A percentile compares a stretch with the other conserved stretches of the same genome.
Conservation (phyloP, 2,797 vertebrate species). For the Adelosebastes latens region DNA sequence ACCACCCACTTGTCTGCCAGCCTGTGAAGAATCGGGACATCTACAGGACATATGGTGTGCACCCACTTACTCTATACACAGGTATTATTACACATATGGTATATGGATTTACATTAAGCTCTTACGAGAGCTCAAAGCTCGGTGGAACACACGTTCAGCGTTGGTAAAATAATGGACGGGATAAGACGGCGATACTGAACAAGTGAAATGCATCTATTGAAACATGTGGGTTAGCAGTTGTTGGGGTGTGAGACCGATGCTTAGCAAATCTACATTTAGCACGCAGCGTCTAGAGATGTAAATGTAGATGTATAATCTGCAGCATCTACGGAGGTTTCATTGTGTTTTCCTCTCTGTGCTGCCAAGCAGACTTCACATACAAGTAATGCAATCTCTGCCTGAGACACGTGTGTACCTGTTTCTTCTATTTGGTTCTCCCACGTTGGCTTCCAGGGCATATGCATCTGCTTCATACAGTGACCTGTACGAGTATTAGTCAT, state of each 20-base stretch:
- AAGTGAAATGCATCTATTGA: conserved; percentile 4
- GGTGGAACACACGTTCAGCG: background rate
- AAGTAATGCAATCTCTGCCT: background rate
- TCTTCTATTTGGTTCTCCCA: background rate
- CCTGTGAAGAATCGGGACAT: conserved; percentile 68
- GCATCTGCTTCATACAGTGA: too few relatives aligned
- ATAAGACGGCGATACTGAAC: background rate
- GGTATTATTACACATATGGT: conserved; percentile 68
- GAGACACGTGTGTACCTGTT: background rate
- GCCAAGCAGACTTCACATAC: background rate
- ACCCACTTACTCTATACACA: conserved; percentile 54
- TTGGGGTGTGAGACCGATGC: background rate
- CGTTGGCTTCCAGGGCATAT: too few relatives aligned
- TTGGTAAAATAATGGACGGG: background rate
- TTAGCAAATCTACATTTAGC: conserved; percentile 6
- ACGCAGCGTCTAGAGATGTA: background rate
- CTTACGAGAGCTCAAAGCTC: conserved; percentile 22
- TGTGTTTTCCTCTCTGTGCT: background rate
- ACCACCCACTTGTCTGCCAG: conserved; percentile 53
- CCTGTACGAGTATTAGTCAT: too few relatives aligned
- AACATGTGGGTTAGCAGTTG: background rate
- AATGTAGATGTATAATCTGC: background rate
- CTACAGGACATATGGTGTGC: conserved; percentile 62
- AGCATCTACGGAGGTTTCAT: background rate
- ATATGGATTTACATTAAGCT: conserved; percentile 63